Base-by-base conservation (phyloP, 2,888 invertebrate species). In the Beris morrisii region DNA sequence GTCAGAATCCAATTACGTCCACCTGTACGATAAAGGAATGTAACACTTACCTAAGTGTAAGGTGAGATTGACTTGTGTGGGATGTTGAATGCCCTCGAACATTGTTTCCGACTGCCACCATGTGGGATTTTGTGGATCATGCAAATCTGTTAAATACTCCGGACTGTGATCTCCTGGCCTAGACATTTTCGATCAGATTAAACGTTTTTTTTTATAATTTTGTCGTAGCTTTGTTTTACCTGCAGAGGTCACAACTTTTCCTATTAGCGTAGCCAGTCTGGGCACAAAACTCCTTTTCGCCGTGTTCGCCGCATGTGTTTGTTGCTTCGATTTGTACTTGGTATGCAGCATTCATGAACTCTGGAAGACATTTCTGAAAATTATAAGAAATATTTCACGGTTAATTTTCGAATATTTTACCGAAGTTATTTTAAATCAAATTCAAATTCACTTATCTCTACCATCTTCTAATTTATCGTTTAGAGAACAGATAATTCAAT, bases 51-150 rank as follows among this genome's bases (percentile, higher is more conserved):
- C 89, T 70, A 97, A 84, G 76, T 91, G 86, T 38, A 98, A 83
- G 0, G 96, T 97, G 70, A 99, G 83, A 81, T 97, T 97, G 73
- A 99, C 97, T 80, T 90, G 90, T 75, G 88, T 90, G 0, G 96
- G 95, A 78, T 91, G 92, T 78, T 95, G 93, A 65, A 96, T 89
- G 31, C 90, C 92, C 75, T 98, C 95, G 75, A 87, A 87, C 95
- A 99, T 97, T 3, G 99, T 98, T 78, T 97, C 96, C 0, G 96
- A 96, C 79, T 97, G 96, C 97, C 97, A 97, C 94, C 95, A 97
- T 0, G 96, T 95, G 72, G 91, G 90, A 77, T 93, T 92, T 72
- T 93, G 91, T 70, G 90, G 89, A 78, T 92, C 93, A 78, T 97
- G 93, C 75, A 92, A 85, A 80, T 99, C 98, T 4, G 97, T 98